phyloP scores from a whole-genome alignment of 2,797 vertebrate species.

The Cyprinella venusta region DNA sequence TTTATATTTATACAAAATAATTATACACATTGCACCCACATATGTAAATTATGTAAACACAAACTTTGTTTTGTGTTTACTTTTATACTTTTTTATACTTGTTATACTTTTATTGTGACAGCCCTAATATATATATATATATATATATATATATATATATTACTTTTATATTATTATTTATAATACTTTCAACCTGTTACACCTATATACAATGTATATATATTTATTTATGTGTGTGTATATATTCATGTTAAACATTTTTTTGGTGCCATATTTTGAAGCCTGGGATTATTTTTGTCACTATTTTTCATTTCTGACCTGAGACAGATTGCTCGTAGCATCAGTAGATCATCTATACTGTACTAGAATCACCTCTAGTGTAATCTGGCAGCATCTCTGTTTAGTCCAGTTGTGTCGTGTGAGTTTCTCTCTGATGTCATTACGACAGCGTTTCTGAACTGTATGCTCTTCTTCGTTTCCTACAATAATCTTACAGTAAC shows the following conservation, averaged over 20 bases:
- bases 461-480: constrained; percentile 68
- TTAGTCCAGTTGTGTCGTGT: constrained; percentile 62
- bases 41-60: too few species aligned
- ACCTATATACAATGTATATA: too few species aligned
- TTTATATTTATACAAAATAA: too few species aligned
- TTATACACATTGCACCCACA: too few species aligned
- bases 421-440: constrained; percentile 13
- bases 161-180: too few species aligned
- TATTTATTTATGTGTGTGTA: too few species aligned
- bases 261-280: neutral
- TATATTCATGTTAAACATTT: neutral
- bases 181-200: too few species aligned
- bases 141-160: too few species aligned
- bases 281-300: neutral
- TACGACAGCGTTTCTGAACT: constrained; percentile 67
- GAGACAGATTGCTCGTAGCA: neutral
- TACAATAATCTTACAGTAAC: constrained; percentile 68
- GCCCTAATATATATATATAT: too few species aligned
- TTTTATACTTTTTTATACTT: too few species aligned
- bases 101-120: too few species aligned
- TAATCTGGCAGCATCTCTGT: constrained; percentile 9
- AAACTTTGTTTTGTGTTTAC: too few species aligned
- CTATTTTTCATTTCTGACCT: neutral
- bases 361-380: neutral
- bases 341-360: neutral